Evolutionary conservation across 2,113 vertebrate genomes (phyloP).

Genomic region (Morone saxatilis): DNA sequence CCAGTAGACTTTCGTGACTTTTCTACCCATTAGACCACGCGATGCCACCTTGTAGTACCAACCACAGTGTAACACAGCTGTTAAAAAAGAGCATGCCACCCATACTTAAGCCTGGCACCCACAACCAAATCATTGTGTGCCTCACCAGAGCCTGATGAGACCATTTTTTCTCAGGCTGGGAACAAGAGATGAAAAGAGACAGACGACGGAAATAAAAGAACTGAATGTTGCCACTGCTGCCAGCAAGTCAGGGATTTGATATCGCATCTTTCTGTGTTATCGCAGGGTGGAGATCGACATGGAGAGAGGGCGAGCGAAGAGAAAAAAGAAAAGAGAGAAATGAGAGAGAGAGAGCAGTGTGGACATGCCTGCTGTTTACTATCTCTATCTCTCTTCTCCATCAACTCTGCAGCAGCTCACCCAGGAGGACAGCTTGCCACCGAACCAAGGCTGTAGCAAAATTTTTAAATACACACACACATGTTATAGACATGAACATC

Average conservation of each 20-base stretch:
- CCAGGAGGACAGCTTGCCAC: conserved; percentile 49
- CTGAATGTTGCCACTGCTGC: conserved; percentile 57
- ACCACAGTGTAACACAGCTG: conserved; percentile 51
- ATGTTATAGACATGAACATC: conserved; percentile 18
- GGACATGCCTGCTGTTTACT: conserved; percentile 65
- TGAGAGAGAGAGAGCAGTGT: conserved; percentile 59
- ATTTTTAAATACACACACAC: conserved; percentile 46
- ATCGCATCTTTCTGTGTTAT: conserved; percentile 75
- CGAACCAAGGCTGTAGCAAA: conserved; percentile 54
- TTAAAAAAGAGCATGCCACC: conserved; percentile 61
- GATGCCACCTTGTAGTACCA: conserved; percentile 60
- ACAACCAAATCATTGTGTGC: conserved; percentile 41
- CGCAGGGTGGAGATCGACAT: conserved; percentile 45
- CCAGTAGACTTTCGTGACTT: conserved; percentile 58
- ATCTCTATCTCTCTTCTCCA: conserved; percentile 65
- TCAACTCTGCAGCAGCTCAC: conserved; percentile 59
- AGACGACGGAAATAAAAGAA: conserved; percentile 40
- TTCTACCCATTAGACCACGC: conserved; percentile 41
- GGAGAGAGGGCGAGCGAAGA: background rate
- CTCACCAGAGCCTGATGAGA: conserved; percentile 55
- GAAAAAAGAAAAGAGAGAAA: background rate
- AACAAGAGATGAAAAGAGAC: conserved; percentile 55
- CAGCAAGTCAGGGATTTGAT: conserved; percentile 68
- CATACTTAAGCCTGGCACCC: conserved; percentile 58
- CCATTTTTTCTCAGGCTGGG: conserved; percentile 62